Evolutionary conservation across 2,888 invertebrate species (phyloP), one percentile per base, ranked within the genome.

Genomic region (Pachycephus smyrnensis): DNA sequence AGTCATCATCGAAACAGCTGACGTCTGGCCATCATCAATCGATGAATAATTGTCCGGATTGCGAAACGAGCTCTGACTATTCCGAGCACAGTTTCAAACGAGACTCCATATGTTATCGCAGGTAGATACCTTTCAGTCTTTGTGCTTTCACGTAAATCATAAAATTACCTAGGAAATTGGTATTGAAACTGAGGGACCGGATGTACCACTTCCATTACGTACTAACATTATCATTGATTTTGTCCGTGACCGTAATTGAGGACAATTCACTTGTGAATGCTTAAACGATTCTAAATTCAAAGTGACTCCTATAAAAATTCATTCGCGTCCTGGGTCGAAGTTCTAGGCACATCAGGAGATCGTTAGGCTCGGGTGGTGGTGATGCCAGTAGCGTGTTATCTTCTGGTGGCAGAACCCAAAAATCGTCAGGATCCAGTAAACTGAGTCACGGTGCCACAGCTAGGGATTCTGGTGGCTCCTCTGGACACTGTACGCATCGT

Each of bases 401-500:
- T 1, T 91, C 91, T 12, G 90, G 91, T 73, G 93, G 90, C 90
- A 92, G 90, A 85, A 96, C 96, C 76, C 94, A 91, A 76, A 91
- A 91, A 81, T 91, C 91, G n/a, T 91, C 91, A 37, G 91, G 91
- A 75, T 91, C 91, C 37, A 91, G 91, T 81, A 91, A 91, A 84
- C 83, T 91, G 74, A 91, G 91, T 82, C 91, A 91, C 79, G 91
- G 91, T 12, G 90, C 91, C 36, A 91, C 89, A 32, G 91, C 91
- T 2, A 87, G 96, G 3, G 96, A 96, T 91, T 96, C 96, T 0
- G 96, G 96, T 37, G 96, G 96, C 68, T 96, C 96, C 1, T 96
- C 96, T 80, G 96, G 96, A 0, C 96, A 96, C 91, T 96, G 96
- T 90, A 96, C 96, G 78, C 96, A 96, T 90, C 94, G 95, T 82